Evolutionary conservation across 2,113 vertebrate genomes (phyloP).

Genomic region (Corythoichthys intestinalis): DNA sequence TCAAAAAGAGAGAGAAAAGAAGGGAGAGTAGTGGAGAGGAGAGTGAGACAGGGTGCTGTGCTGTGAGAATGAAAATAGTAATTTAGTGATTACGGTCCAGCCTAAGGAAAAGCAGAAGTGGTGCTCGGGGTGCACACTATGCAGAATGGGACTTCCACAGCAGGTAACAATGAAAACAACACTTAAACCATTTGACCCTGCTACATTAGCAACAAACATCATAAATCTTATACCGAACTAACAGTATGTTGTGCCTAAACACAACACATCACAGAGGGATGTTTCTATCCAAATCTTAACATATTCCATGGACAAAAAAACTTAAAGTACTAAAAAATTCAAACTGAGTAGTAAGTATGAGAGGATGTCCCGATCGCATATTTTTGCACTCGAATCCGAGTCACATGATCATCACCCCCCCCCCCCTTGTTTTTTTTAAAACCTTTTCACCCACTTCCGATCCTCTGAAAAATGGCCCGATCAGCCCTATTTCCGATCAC

Average conservation of each 20-base stretch:
- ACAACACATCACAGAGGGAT: neutral
- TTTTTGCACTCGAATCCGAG: too few relatives aligned
- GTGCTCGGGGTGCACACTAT: conserved; percentile 20
- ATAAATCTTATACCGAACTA: conserved; percentile 4
- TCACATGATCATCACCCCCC: too few relatives aligned
- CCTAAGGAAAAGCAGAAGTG: conserved; percentile 11
- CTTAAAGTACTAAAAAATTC: neutral
- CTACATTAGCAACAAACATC: conserved; percentile 27
- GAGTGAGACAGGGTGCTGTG: conserved; percentile 29
- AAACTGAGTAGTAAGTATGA: neutral
- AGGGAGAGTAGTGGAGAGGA: conserved; percentile 17
- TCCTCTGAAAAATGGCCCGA: too few relatives aligned
- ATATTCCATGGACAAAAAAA: neutral
- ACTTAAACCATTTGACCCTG: conserved; percentile 51
- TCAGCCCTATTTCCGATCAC: too few relatives aligned
- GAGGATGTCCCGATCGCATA: too few relatives aligned
- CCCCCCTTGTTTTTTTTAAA: too few relatives aligned
- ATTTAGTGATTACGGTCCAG: conserved; percentile 73
- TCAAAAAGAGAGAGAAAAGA: conserved; percentile 36
- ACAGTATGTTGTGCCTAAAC: too few relatives aligned
- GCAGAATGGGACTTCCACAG: conserved; percentile 44
- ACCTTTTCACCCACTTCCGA: too few relatives aligned
- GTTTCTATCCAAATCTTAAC: neutral
- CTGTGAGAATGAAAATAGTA: conserved; percentile 69
- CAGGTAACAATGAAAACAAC: conserved; percentile 55